phyloP scores from a whole-genome alignment of 1,140 invertebrate genomes.

The Sarcophaga peregrina region DNA sequence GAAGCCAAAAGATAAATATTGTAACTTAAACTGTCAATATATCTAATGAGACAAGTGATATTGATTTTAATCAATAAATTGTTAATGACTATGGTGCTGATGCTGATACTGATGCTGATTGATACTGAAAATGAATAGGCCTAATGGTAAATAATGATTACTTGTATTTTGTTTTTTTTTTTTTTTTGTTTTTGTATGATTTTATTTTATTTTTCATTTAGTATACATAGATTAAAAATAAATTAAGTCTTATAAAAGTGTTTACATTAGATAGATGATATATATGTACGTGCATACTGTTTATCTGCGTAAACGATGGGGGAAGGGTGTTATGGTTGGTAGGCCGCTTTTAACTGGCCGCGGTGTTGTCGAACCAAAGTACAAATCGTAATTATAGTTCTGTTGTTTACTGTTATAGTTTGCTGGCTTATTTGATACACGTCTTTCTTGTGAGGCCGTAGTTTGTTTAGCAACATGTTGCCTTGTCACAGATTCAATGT shows the following conservation, averaged over 20 bases:
- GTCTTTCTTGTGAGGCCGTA: not conserved
- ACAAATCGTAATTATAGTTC: constrained; percentile 11
- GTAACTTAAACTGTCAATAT: not conserved
- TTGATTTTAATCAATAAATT: not conserved
- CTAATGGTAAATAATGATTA: not conserved
- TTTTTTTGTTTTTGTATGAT: constrained; percentile 6
- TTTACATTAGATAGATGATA: not conserved
- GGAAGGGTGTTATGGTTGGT: constrained; percentile 26
- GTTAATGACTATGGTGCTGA: not conserved
- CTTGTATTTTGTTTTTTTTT: not conserved
- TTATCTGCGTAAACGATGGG: constrained; percentile 30
- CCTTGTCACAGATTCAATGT: not conserved
- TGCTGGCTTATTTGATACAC: no score
- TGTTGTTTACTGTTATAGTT: not conserved
- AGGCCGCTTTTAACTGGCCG: not conserved
- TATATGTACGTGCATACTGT: not conserved
- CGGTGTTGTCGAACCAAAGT: constrained; percentile 10
- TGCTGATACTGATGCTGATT: not conserved
- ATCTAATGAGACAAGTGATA: not conserved
- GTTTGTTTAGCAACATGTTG: constrained; percentile 27
- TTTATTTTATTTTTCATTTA: constrained; percentile 20
- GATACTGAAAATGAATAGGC: not conserved
- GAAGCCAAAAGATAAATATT: not conserved
- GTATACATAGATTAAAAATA: constrained; percentile 28
- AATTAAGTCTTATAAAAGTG: constrained; percentile 35